Evolutionary conservation across 1,140 invertebrate species (phyloP).

Genomic region (Anastatus disparis): DNA sequence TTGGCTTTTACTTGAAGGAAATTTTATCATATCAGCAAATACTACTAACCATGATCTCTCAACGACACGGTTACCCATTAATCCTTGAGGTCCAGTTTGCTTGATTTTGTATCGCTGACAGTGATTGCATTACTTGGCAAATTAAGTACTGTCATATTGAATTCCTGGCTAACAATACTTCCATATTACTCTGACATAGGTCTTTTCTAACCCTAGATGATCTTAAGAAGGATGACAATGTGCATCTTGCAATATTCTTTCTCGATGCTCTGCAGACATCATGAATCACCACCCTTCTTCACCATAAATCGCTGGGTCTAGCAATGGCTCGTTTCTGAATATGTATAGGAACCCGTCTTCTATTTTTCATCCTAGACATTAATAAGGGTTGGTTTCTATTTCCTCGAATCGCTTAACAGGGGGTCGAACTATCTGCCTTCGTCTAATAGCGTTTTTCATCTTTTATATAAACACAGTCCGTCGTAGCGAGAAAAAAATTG

Average conservation of each 20-base stretch:
- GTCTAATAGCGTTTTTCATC: too few relatives aligned
- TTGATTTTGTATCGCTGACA: constrained; percentile 39
- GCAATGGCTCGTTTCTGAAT: background rate
- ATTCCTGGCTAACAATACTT: constrained; percentile 21
- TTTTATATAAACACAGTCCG: too few relatives aligned
- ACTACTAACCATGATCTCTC: too few relatives aligned
- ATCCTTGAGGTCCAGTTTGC: too few relatives aligned
- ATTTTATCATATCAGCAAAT: too few relatives aligned
- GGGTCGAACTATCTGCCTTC: too few relatives aligned
- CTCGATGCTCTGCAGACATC: background rate
- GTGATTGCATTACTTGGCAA: constrained; percentile 47
- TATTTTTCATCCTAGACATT: background rate
- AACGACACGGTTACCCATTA: too few relatives aligned
- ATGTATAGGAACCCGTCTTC: background rate
- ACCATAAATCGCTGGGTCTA: background rate
- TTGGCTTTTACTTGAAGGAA: constrained; percentile 1
- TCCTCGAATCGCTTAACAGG: too few relatives aligned
- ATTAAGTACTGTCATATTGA: constrained; percentile 43
- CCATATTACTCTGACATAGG: too few relatives aligned
- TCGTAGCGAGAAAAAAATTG: too few relatives aligned
- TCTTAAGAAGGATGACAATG: background rate
- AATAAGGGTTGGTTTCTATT: too few relatives aligned
- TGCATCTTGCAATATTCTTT: background rate
- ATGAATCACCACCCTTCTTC: background rate
- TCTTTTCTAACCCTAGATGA: background rate